Base-by-base conservation (phyloP, 2,888 invertebrate genomes). In the Luperina testacea region DNA sequence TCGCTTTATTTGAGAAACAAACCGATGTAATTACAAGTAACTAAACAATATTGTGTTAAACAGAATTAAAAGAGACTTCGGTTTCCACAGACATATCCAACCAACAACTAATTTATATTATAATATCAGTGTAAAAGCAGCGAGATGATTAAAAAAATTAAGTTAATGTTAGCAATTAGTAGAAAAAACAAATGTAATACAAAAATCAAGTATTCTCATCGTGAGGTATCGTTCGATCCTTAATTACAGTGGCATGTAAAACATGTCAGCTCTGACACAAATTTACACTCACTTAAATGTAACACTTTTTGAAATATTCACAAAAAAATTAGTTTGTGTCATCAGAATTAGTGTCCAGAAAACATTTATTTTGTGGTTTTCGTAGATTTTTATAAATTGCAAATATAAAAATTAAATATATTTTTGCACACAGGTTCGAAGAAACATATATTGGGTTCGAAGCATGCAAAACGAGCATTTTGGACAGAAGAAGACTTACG, bases 401-500 rank as follows among this genome's bases (percentile, higher is more conserved):
- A 59, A n/a, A 24, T 13, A n/a, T n/a, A 7, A 20, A 51, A 20
- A 20, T 24, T 69, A 27, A 69, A 67, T 20, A 72, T 48, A 38
- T 9, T n/a, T 61, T 61, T n/a, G n/a, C 15, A 24, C n/a, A n/a
- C 75, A 75, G 75, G n/a, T 11, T 51, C 15, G n/a, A n/a, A n/a
- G n/a, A n/a, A n/a, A 27, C 11, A 15, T 48, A 61, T 27, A 63
- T 38, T 48, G 59, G 32, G 5, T n/a, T 48, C 3, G 13, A 59
- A 20, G 59, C 17, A 15, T 72, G 17, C 15, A 15, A 75, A 48
- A 38, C 67, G 72, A 17, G n/a, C 68, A 24, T 9, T 20, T 38
- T 73, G 78, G 78, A 15, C 42, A 6, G 78, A 48, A 45, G 73
- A 78, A 17, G 48, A 20, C 15, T 69, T 80, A 11, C n/a, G 38